Evolutionary conservation across 1,140 invertebrate genomes (phyloP).

Genomic region (Eurosta solidaginis): DNA sequence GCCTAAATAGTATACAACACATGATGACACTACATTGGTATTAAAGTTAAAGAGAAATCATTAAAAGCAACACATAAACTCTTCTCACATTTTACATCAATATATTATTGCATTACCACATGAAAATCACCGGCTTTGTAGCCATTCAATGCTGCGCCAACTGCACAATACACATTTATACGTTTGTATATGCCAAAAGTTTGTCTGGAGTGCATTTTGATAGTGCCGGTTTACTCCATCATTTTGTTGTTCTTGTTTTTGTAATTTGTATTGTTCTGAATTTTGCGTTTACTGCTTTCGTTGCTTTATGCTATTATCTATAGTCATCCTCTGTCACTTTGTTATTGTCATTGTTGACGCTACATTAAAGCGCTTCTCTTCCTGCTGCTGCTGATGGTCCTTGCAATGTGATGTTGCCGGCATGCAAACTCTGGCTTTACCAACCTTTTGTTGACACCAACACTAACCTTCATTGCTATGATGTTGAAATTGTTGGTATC

Average conservation of each 20-base stretch:
- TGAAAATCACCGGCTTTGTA: background rate
- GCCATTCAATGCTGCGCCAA: background rate
- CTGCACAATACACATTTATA: background rate
- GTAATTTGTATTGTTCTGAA: conserved; percentile 9
- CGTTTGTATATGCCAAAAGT: no score
- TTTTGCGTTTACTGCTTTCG: background rate
- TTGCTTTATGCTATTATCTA: background rate
- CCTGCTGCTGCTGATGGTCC: background rate
- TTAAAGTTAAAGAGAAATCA: background rate
- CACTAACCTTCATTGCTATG: background rate
- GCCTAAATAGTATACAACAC: background rate
- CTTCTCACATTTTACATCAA: background rate
- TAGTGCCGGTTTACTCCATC: background rate
- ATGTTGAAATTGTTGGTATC: background rate
- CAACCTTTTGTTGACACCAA: background rate
- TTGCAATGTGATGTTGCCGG: background rate
- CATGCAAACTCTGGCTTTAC: background rate
- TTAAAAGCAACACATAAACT: background rate
- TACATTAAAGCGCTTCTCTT: background rate
- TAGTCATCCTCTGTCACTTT: background rate
- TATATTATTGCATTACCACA: background rate
- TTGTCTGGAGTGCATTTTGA: background rate
- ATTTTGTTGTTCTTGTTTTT: background rate
- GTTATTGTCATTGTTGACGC: background rate
- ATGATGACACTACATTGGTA: background rate